Evolutionary conservation across 2,797 vertebrate genomes (phyloP), one percentile per base, ranked within the genome.

Genomic region (Pampus argenteus): DNA sequence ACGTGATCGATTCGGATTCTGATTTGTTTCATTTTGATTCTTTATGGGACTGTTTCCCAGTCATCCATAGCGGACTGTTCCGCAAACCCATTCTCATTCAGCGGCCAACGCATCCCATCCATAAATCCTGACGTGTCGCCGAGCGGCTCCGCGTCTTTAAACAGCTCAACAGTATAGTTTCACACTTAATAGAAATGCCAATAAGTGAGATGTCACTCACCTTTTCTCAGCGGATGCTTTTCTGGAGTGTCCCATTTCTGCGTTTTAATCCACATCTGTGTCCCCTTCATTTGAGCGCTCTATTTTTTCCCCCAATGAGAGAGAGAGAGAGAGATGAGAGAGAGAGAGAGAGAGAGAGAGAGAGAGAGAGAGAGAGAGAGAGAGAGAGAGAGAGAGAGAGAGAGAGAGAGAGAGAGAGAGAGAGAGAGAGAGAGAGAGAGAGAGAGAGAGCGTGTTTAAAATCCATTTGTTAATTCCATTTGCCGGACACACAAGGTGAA

Each of bases 401-500:
- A 26, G 72, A 49, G 65, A n/a, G 76, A 36, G 58, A 18, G 52
- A 23, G 58, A 9, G 52, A 31, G 51, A 25, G 59, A 18, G 62
- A 40, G 59, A 45, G 74, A 10, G 47, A 25, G 64, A 55, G 61
- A 28, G 68, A 17, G 25, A 3, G 73, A 42, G 74, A 44, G 81
- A 74, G 71, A 18, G 66, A 76, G 79, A 64, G 65, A 79, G 82
- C 62, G 84, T 25, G 82, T 81, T 79, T 82, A 86, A 87, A 87
- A 92, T 91, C 91, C 91, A 91, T 90, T 77, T 78, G 82, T 90
- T 91, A 91, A 91, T 91, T 92, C 92, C 91, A 88, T 91, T 88
- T 85, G 65, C 80, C 77, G 74, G 86, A 85, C 82, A 67, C 78
- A 66, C 77, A 71, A 85, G 82, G 84, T 91, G 83, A 88, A 90